Conservation (phyloP, 2,888 invertebrate genomes). For the Nycteola revayana region DNA sequence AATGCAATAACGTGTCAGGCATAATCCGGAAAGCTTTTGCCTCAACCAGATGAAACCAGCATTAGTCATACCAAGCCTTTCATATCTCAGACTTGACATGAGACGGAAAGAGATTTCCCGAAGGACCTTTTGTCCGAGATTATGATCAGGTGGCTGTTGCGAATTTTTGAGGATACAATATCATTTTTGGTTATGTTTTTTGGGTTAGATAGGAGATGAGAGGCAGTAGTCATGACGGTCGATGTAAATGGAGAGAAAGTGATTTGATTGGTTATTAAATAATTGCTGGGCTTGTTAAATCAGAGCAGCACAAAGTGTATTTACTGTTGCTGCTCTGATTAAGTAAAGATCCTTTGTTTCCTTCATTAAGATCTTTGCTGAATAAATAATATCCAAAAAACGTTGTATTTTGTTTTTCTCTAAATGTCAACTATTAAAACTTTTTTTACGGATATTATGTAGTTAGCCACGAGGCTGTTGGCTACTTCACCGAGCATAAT, state of each 20-base stretch:
- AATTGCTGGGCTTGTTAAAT: neutral
- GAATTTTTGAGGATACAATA: slow-evolving; percentile 3
- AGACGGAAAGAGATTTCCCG: slow-evolving; percentile 45
- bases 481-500: too few species aligned
- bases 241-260: neutral
- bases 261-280: neutral
- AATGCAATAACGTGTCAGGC: slow-evolving; percentile 14
- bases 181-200: neutral
- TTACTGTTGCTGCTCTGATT: neutral
- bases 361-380: too few species aligned
- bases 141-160: slow-evolving; percentile 25
- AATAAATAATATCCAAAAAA: too few species aligned
- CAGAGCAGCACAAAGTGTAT: too few species aligned
- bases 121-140: slow-evolving; percentile 30
- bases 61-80: slow-evolving; percentile 33
- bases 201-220: neutral
- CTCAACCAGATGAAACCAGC: slow-evolving; percentile 28
- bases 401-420: too few species aligned
- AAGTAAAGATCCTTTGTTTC: too few species aligned
- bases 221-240: neutral
- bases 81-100: slow-evolving; percentile 39
- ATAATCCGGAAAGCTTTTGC: slow-evolving; percentile 30
- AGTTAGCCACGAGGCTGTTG: too few species aligned
- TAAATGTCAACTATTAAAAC: too few species aligned
- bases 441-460: too few species aligned